phyloP scores from a whole-genome alignment of 2,888 invertebrate genomes.

The Xestia xanthographa region DNA sequence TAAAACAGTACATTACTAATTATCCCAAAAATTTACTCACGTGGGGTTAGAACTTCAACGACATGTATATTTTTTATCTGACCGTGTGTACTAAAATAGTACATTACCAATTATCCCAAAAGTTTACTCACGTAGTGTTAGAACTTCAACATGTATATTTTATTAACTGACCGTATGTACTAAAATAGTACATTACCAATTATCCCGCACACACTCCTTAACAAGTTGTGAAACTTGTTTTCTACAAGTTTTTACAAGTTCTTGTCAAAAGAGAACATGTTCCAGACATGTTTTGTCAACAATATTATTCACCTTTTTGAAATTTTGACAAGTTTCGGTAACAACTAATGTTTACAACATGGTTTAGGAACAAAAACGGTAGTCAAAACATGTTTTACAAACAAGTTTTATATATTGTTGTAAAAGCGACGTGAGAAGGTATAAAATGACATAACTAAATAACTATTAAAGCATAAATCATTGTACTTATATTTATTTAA shows the following conservation, averaged over 20 bases:
- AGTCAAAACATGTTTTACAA: not conserved
- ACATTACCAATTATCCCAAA: too few relatives aligned
- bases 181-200: not conserved
- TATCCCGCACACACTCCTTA: not conserved
- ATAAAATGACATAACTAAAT: constrained; percentile 1
- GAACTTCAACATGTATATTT: not conserved
- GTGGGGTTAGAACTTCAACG: too few relatives aligned
- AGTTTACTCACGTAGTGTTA: too few relatives aligned
- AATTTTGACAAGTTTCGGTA: not conserved
- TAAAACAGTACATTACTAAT: too few relatives aligned
- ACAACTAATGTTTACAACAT: not conserved
- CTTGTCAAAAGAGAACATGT: not conserved
- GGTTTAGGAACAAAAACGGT: not conserved
- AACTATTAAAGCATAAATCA: constrained; percentile 51
- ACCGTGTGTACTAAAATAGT: too few relatives aligned
- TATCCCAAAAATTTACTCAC: too few relatives aligned
- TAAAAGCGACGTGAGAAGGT: not conserved
- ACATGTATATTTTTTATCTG: too few relatives aligned
- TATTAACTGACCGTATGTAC: not conserved
- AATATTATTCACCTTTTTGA: not conserved
- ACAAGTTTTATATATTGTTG: not conserved
- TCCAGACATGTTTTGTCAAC: not conserved
- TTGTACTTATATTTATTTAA: constrained; percentile 45
- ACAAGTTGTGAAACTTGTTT: not conserved
- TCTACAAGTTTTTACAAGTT: not conserved